These are phyloP conservation scores for Tiliacea citrago DNA, from an alignment of 2,888 invertebrate species.

Conservation along the genomic window DNA sequence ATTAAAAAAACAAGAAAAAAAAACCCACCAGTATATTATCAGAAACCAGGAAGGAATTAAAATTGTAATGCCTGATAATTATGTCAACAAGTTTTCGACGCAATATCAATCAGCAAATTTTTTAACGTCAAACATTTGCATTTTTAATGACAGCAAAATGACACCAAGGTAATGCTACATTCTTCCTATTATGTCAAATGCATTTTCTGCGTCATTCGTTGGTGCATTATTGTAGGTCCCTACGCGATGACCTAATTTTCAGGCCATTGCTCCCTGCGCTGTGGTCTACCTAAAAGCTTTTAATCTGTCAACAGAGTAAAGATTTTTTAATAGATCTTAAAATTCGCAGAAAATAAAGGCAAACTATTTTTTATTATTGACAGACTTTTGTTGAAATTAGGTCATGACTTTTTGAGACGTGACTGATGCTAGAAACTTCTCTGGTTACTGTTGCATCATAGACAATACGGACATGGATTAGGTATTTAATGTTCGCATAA, in stretches of 20 bases:
- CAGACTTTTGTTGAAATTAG: background rate
- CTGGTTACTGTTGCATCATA: background rate
- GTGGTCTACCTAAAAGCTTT: background rate
- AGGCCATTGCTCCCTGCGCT: conserved; percentile 48
- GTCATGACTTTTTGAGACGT: background rate
- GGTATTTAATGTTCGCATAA: background rate
- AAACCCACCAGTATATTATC: no score
- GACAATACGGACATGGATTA: background rate
- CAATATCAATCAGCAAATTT: background rate
- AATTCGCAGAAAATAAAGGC: background rate
- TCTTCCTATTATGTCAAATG: background rate
- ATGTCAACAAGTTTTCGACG: conserved; percentile 2
- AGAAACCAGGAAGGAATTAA: background rate
- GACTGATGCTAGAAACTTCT: conserved; percentile 5
- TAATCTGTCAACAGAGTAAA: background rate
- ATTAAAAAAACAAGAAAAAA: background rate
- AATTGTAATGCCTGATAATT: background rate
- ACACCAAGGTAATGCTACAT: background rate
- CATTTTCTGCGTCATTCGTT: conserved; percentile 20
- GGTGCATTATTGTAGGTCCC: conserved; percentile 25
- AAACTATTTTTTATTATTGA: background rate
- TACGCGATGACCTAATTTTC: conserved; percentile 43
- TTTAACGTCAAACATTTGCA: background rate
- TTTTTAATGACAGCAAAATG: background rate
- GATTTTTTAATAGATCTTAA: background rate